A percentile compares a stretch with the other conserved stretches of the same genome.
Conservation (phyloP, 2,888 invertebrate genomes). For the Macrostomum cliftonense region DNA sequence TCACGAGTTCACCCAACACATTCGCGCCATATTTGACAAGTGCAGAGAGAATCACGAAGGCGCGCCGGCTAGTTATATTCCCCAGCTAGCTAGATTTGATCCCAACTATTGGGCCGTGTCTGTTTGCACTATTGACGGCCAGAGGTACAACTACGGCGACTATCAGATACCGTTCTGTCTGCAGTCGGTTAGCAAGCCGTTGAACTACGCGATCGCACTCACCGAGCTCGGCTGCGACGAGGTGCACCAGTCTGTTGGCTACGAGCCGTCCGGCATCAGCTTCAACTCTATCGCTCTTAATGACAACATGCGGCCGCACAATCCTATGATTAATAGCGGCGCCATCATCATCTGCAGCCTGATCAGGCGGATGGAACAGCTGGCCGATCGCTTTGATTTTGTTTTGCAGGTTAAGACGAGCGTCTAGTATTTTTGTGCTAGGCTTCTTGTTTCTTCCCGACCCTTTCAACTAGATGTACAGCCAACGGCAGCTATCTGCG, state of each 20-base stretch:
- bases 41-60: constrained; percentile 6
- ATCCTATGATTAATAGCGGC: constrained; percentile 99
- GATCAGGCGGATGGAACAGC: constrained; percentile 27
- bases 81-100: constrained; percentile 70
- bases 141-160: constrained; percentile 53
- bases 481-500: too few species aligned
- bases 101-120: constrained; percentile 83
- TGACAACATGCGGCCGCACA: constrained; percentile 78
- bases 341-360: constrained; percentile 78
- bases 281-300: constrained; percentile 88
- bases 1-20: background rate
- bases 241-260: constrained; percentile 85
- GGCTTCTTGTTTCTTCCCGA: too few species aligned
- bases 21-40: constrained; percentile 4
- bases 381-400: constrained; percentile 38
- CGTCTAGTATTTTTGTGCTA: too few species aligned
- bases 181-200: constrained; percentile 68
- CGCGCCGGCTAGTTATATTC: constrained; percentile 73
- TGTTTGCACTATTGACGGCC: constrained; percentile 85
- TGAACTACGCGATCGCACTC: constrained; percentile 81
- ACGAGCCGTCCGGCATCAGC: constrained; percentile 84
- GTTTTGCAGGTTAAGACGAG: too few species aligned
- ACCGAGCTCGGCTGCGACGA: constrained; percentile 70
- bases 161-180: constrained; percentile 73
- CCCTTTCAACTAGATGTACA: too few species aligned